phyloP scores from a whole-genome alignment of 2,797 vertebrate genomes.

The Gobio occitaniae region DNA sequence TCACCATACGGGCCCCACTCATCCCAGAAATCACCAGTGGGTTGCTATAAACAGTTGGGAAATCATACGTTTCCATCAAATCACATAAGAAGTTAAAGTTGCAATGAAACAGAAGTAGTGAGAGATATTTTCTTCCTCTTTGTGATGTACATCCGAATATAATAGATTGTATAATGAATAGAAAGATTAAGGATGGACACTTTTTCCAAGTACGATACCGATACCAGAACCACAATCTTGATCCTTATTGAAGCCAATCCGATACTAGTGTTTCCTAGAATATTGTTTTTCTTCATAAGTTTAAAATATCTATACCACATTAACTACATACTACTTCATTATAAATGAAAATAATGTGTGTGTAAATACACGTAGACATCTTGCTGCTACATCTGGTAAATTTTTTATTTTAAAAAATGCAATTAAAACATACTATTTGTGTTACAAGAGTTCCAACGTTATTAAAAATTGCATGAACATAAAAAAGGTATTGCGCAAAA shows the following conservation, averaged over 20 bases:
- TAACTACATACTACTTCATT: not conserved
- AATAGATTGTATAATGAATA: not conserved
- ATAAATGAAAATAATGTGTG: not conserved
- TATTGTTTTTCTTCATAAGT: not conserved
- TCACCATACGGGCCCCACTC: conserved; percentile 86
- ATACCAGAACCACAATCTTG: not conserved
- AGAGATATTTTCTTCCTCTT: not conserved
- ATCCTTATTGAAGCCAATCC: not conserved
- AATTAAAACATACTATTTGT: no score
- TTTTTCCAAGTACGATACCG: not conserved
- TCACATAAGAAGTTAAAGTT: not conserved
- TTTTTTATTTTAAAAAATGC: no score
- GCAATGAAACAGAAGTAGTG: not conserved
- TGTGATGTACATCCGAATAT: not conserved
- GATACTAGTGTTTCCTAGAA: not conserved
- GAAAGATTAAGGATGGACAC: not conserved
- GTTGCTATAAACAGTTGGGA: conserved; percentile 64
- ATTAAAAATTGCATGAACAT: no score
- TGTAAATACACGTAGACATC: no score
- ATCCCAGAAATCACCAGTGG: conserved; percentile 83
- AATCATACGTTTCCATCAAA: not conserved
- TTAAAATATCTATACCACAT: not conserved
- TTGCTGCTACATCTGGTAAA: no score
- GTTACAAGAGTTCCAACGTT: no score
- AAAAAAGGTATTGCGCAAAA: no score